Percentiles rank a stretch among this genome's conserved stretches.
phyloP scores from a whole-genome alignment of 1,140 invertebrate genomes.

The Harpegnathos saltator region DNA sequence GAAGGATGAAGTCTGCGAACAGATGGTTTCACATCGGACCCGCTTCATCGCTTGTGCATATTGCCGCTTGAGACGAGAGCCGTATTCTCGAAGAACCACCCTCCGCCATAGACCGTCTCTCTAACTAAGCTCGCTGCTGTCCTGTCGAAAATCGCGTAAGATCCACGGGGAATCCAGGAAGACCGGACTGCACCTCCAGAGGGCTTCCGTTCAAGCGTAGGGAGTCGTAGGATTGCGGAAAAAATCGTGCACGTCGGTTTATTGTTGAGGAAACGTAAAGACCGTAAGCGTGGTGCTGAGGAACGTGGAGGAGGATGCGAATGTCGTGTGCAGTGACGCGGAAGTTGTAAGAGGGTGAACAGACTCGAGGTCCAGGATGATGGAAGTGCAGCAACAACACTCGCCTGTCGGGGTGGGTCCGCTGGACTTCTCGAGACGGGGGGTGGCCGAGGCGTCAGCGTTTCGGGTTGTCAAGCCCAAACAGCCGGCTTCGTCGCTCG shows the following conservation, averaged over 20 bases:
- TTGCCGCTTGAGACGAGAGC: not conserved
- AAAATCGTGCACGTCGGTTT: constrained; percentile 48
- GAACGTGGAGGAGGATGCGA: constrained; percentile 29
- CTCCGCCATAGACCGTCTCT: not conserved
- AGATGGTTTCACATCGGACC: not conserved
- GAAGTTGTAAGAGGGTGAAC: constrained; percentile 58
- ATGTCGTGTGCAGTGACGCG: constrained; percentile 67
- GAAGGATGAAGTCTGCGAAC: constrained; percentile 36
- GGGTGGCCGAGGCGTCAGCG: constrained; percentile 84
- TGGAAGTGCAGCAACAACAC: constrained; percentile 85
- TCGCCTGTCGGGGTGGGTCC: constrained; percentile 84
- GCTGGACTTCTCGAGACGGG: constrained; percentile 83
- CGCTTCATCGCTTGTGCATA: not conserved
- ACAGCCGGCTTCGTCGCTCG: constrained; percentile 75
- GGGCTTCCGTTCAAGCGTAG: not conserved
- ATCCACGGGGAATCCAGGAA: not conserved
- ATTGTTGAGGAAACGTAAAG: not conserved
- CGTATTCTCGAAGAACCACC: not conserved
- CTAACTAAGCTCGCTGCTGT: not conserved
- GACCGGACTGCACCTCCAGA: not conserved
- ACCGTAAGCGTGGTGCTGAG: constrained; percentile 15
- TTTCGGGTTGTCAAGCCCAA: constrained; percentile 85
- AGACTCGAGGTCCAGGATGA: constrained; percentile 77
- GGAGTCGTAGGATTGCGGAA: not conserved
- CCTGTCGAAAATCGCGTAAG: not conserved